Percentiles rank a stretch among this genome's conserved stretches.
These are phyloP conservation scores for Dasyurus viverrinus DNA, from an alignment of 2,113 vertebrate genomes.

Conservation along the genomic window DNA sequence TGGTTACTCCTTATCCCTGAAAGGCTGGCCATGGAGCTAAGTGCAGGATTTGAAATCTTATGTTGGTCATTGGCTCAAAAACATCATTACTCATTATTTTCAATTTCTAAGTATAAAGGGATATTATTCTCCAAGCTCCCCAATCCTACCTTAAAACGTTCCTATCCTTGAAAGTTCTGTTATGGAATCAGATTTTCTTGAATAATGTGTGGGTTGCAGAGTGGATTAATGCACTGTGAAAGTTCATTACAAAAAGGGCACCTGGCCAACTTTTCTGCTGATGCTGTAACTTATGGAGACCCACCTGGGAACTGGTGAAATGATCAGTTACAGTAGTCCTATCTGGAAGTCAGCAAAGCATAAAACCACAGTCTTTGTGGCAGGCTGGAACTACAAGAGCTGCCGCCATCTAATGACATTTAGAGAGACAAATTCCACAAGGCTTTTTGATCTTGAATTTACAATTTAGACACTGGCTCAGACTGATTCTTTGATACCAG, in stretches of 20 bases:
- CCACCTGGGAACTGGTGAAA: conserved; percentile 18
- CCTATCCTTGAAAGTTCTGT: conserved; percentile 13
- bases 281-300: conserved; percentile 3
- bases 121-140: not conserved
- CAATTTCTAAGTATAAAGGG: not conserved
- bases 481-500: not conserved
- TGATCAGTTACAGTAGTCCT: conserved; percentile 28
- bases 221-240: conserved; percentile 51
- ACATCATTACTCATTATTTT: not conserved
- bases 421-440: conserved; percentile 31
- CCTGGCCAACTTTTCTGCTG: conserved; percentile 42
- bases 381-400: conserved; percentile 44
- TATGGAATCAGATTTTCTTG: conserved; percentile 47
- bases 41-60: not conserved
- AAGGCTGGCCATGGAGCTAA: not conserved
- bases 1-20: not conserved
- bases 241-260: conserved; percentile 5
- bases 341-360: conserved; percentile 51
- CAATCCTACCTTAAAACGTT: not conserved
- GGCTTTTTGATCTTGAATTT: not conserved
- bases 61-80: not conserved
- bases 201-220: conserved; percentile 15
- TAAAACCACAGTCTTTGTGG: conserved; percentile 19
- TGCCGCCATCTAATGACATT: conserved; percentile 33
- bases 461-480: not conserved